A percentile compares a stretch with the other conserved stretches of the same genome.
Evolutionary conservation across 2,888 invertebrate species (phyloP).

Genomic region (Sesamia inferens): DNA sequence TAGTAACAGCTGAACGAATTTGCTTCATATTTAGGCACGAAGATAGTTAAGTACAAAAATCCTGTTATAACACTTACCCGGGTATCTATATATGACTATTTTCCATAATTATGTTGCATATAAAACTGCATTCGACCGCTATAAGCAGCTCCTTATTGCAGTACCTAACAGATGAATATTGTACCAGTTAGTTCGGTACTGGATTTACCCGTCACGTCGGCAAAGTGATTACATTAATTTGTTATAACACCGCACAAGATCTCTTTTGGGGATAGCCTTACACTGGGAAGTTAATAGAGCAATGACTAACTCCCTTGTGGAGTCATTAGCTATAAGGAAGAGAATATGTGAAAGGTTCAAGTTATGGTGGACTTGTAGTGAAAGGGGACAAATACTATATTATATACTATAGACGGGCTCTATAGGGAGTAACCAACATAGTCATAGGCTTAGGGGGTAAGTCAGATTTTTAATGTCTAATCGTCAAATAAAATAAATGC

Average conservation of each 20-base stretch:
- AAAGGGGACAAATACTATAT: background rate
- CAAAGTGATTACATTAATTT: slow-evolving; percentile 50
- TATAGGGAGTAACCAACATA: too few relatives aligned
- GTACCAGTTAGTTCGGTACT: background rate
- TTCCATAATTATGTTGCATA: background rate
- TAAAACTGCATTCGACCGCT: background rate
- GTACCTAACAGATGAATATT: slow-evolving; percentile 36
- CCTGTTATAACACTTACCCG: too few relatives aligned
- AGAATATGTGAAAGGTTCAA: background rate
- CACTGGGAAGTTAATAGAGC: slow-evolving; percentile 31
- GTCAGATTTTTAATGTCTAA: too few relatives aligned
- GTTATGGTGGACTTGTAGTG: background rate
- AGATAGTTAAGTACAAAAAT: too few relatives aligned
- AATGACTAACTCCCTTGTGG: slow-evolving; percentile 17
- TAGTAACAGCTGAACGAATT: too few relatives aligned
- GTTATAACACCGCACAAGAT: slow-evolving; percentile 34
- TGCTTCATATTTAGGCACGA: too few relatives aligned
- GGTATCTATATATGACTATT: background rate
- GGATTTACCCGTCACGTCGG: slow-evolving; percentile 27
- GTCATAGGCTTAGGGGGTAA: too few relatives aligned
- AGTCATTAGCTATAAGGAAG: slow-evolving; percentile 6
- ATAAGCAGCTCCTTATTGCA: background rate
- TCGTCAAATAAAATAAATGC: too few relatives aligned
- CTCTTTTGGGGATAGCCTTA: slow-evolving; percentile 25
- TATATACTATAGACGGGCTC: too few relatives aligned